These are phyloP conservation scores for Drosophila saltans DNA, from an alignment of 1,140 invertebrate species.

Conservation along the genomic window DNA sequence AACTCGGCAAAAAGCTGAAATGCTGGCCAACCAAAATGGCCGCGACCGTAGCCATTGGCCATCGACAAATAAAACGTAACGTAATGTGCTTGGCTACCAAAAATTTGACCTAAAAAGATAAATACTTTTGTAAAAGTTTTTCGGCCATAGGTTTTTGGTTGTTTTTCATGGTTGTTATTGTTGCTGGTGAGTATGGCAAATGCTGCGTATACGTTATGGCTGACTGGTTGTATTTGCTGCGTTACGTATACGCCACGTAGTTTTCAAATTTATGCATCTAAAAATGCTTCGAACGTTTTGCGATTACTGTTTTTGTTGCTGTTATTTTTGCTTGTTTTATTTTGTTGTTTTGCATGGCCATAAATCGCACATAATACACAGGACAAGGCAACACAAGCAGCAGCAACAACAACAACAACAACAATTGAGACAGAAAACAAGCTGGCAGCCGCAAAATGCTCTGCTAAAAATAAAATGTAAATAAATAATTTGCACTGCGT, in stretches of 20 bases:
- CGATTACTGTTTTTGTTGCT: slow-evolving; percentile 16
- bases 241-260: slow-evolving; percentile 55
- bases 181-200: slow-evolving; percentile 44
- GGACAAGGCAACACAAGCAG: slow-evolving; percentile 16
- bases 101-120: slow-evolving; percentile 72
- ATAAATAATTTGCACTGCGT: slow-evolving; percentile 81
- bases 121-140: slow-evolving; percentile 62
- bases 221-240: slow-evolving; percentile 44
- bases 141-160: slow-evolving; percentile 34
- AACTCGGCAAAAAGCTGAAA: slow-evolving; percentile 43
- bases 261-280: slow-evolving; percentile 23
- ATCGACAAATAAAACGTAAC: slow-evolving; percentile 60
- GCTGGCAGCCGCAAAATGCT: slow-evolving; percentile 37
- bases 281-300: slow-evolving; percentile 9
- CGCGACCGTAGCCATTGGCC: slow-evolving; percentile 57
- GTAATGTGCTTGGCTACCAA: slow-evolving; percentile 37
- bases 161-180: slow-evolving; percentile 17
- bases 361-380: slow-evolving; percentile 52
- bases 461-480: slow-evolving; percentile 76
- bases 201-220: slow-evolving; percentile 62
- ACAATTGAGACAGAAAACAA: slow-evolving; percentile 11
- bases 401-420: slow-evolving; percentile 11
- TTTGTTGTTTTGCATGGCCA: slow-evolving; percentile 56
- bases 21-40: slow-evolving; percentile 47
- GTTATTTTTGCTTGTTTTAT: too few relatives aligned